Conservation (phyloP, 2,888 invertebrate species). For the Drosophila nr. perissopoda region DNA sequence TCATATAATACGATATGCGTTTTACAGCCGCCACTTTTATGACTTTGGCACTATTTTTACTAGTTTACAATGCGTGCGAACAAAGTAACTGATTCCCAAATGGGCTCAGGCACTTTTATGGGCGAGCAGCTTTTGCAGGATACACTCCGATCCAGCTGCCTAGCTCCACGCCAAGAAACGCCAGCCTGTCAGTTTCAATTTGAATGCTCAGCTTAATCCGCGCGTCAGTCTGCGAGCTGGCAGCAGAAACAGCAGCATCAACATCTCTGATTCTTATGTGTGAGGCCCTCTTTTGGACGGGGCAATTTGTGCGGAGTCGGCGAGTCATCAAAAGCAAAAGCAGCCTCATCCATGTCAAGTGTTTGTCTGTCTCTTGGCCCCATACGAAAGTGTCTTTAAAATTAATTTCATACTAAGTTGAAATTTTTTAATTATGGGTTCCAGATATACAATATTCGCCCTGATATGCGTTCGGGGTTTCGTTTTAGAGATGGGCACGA, state of each 20-base stretch:
- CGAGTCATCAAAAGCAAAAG: conserved; percentile 70
- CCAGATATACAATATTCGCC: conserved; percentile 44
- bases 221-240: conserved; percentile 58
- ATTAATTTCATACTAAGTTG: conserved; percentile 77
- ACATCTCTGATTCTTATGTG: conserved; percentile 33
- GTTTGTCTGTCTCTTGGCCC: conserved; percentile 44
- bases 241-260: conserved; percentile 23
- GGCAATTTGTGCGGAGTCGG: conserved; percentile 73
- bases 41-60: conserved; percentile 69
- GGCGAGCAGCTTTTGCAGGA: conserved; percentile 19
- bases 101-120: conserved; percentile 56
- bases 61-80: conserved; percentile 60
- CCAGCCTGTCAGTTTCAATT: conserved; percentile 76
- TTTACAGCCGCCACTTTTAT: conserved; percentile 53
- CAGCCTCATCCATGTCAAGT: conserved; percentile 69
- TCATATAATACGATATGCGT: conserved; percentile 55
- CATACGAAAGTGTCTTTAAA: conserved; percentile 61
- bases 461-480: conserved; percentile 13
- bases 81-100: conserved; percentile 71
- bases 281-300: conserved; percentile 26
- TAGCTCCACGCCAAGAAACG: conserved; percentile 31
- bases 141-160: conserved; percentile 14
- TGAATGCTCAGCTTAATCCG: conserved; percentile 80
- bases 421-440: conserved; percentile 78
- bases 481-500: conserved; percentile 43